These are phyloP conservation scores for Cossypha caffra DNA, from an alignment of 2,797 vertebrate species.

Conservation along the genomic window DNA sequence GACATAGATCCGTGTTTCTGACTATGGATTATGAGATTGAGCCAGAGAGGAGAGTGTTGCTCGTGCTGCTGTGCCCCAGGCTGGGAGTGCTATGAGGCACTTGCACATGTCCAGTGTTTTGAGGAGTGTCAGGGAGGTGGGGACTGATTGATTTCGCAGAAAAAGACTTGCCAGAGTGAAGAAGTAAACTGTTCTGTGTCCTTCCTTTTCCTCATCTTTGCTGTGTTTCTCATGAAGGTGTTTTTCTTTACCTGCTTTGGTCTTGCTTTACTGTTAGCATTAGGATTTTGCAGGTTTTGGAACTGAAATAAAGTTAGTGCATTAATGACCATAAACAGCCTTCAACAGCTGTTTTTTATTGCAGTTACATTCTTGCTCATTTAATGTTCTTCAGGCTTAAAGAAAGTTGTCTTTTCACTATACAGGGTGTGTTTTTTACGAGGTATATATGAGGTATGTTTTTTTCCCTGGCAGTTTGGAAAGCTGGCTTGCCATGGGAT, in stretches of 20 bases:
- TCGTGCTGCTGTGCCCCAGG: not conserved
- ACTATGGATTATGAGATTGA: not conserved
- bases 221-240: not conserved
- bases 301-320: not conserved
- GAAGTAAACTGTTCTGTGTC: not conserved
- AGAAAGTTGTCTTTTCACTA: not conserved
- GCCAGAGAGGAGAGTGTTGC: not conserved
- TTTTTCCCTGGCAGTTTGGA: not conserved
- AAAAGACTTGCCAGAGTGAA: not conserved
- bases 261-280: not conserved
- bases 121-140: not conserved
- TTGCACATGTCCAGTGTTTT: not conserved
- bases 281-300: not conserved
- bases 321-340: not conserved
- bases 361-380: not conserved
- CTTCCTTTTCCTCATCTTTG: not conserved
- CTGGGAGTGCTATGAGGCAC: not conserved
- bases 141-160: not conserved
- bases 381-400: not conserved
- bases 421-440: not conserved
- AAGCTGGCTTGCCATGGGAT: not conserved
- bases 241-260: not conserved
- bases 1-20: accelerated
- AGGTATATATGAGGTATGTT: not conserved
- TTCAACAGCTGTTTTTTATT: not conserved